Evolutionary conservation across 2,888 invertebrate species (phyloP), one percentile per base, ranked within the genome.

Genomic region (Agonopterix arenella): DNA sequence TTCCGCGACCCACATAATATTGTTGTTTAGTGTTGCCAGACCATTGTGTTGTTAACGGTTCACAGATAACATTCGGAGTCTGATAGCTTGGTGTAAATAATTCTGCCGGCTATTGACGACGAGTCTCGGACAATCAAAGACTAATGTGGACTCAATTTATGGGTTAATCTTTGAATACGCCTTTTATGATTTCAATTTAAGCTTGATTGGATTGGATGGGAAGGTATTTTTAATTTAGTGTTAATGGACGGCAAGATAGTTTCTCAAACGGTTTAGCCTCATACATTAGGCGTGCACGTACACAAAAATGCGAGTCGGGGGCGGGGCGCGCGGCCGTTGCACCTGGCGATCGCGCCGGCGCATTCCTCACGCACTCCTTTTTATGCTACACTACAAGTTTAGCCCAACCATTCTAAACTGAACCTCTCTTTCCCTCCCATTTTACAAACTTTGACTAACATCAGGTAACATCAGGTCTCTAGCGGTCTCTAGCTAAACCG

Each of bases 331-430:
- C 70, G 88, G 88, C 74, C 84, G 79, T 83, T 89, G 88, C 88
- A 89, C 88, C 86, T 88, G 86, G 76, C 80, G 73, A 73, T 72
- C 75, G 73, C 70, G 72, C 66, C 76, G 71, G 76, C 81, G 79
- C 86, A 86, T 88, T 86, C 88, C 84, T 79, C 79, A 85, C 84
- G 80, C 85, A 86, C 85, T 84, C 84, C 84, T 84, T 88, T 84
- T 85, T 84, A 83, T 82, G 71, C 76, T 74, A 76, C 76, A 76
- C 76, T 76, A 76, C 79, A 68, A 78, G 73, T 73, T 73, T 72
- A 80, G 69, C 64, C 72, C 74, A 67, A 70, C 82, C 82, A 72
- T 56, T 69, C 61, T 77, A 73, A 67, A 60, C 65, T 68, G 78
- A 70, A 51, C 73, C 58, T 53, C 60, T 57, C 51, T 61, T 52